Base-by-base conservation (phyloP, 2,113 vertebrate genomes). In the Falcunculus frontatus region DNA sequence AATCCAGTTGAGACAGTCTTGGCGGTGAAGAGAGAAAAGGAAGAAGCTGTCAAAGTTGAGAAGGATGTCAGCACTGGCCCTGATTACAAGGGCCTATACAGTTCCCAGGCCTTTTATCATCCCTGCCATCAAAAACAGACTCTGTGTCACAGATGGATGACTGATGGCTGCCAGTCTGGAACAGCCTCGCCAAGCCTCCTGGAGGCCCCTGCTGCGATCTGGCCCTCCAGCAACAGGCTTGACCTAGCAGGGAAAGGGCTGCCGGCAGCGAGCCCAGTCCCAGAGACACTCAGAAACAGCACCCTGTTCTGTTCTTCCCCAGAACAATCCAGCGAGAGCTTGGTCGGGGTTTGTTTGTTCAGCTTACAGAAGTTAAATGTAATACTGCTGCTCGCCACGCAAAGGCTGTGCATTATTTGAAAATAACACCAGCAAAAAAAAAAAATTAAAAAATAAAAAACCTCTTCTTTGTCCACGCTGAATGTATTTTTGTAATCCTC, bases 1-100 rank as follows among this genome's bases (percentile, higher is more conserved):
- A 94, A 95, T 37, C 84, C 96, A 92, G 98, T 97, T 97, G 98
- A 98, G 98, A 98, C 97, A 97, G 97, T 98, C 97, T 97, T 98
- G 98, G 98, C 95, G 96, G 97, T 97, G 97, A 98, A 98, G 97
- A 98, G 97, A 98, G 98, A 98, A 98, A 98, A 99, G 99, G 99
- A 99, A 99, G 98, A 98, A 97, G 98, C 98, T 99, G 99, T 99
- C 99, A 99, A 98, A 98, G 97, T 98, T 98, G 98, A 99, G 98
- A 99, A 99, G 99, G 98, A 99, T 99, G 99, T 99, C 99, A 99
- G 98, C 97, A 95, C 98, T 98, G 98, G 98, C 98, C 98, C 98
- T 99, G 99, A 99, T 99, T 99, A 99, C 98, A 98, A 98, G 98
- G 98, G 98, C 98, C 98, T 98, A 96, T 97, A 98, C 98, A 97